A percentile compares a stretch with the other conserved stretches of the same genome.
Evolutionary conservation across 2,888 invertebrate species (phyloP).

Genomic region (Proisotoma minuta): DNA sequence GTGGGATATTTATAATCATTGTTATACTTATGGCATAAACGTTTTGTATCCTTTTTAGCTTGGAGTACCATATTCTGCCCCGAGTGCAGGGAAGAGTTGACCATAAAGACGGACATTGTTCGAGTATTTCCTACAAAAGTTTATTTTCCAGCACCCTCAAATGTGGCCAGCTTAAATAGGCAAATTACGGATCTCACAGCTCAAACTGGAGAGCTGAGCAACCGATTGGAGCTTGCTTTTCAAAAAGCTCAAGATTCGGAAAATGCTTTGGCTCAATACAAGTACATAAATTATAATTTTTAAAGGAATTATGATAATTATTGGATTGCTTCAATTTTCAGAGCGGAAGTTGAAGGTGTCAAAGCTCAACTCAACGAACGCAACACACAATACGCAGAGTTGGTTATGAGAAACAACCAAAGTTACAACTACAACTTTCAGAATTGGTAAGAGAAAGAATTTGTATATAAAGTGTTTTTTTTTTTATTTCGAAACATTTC

Average conservation of each 20-base stretch:
- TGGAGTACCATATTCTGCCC: slow-evolving; percentile 26
- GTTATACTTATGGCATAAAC: background rate
- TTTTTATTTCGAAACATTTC: no score
- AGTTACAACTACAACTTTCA: no score
- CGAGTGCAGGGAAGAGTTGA: slow-evolving; percentile 8
- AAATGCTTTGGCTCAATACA: slow-evolving; percentile 1
- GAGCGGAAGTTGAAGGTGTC: no score
- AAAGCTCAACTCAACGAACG: no score
- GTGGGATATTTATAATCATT: background rate
- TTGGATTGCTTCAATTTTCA: no score
- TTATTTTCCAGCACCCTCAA: background rate
- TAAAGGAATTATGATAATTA: no score
- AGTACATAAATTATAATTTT: slow-evolving; percentile 10
- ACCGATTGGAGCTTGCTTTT: slow-evolving; percentile 11
- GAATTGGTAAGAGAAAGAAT: no score
- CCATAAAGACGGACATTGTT: slow-evolving; percentile 17
- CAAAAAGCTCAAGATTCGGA: slow-evolving; percentile 9
- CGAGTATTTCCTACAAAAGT: slow-evolving; percentile 12
- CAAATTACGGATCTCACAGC: slow-evolving; percentile 5
- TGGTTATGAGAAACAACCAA: no score
- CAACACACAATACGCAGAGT: no score
- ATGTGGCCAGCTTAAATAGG: slow-evolving; percentile 3
- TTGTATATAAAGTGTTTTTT: no score
- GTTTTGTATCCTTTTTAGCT: slow-evolving; percentile 11
- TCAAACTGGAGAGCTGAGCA: slow-evolving; percentile 7